Percentiles rank a stretch among this genome's conserved stretches.
phyloP scores from a whole-genome alignment of 2,888 invertebrate genomes.

The Macrosiphum euphorbiae region DNA sequence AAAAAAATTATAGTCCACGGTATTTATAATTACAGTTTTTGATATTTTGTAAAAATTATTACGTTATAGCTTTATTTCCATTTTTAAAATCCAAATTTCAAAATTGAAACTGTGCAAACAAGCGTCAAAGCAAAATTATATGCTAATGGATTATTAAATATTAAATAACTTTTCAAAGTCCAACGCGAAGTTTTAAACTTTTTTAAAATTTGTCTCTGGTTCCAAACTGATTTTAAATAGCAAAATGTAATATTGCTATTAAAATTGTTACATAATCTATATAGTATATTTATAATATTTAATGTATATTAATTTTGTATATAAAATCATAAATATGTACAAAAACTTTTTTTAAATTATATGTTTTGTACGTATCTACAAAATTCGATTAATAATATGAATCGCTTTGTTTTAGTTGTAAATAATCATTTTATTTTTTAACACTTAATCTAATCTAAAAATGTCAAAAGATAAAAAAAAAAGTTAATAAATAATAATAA shows the following conservation, averaged over 20 bases:
- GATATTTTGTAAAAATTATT: neutral
- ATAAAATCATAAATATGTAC: slow-evolving; percentile 20
- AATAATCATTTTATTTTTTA: slow-evolving; percentile 36
- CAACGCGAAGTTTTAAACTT: neutral
- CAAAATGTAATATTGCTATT: neutral
- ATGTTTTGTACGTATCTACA: neutral
- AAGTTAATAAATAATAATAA: neutral
- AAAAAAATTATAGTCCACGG: neutral
- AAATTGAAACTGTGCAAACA: slow-evolving; percentile 24
- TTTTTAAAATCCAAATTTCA: slow-evolving; percentile 23
- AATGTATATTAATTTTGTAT: neutral
- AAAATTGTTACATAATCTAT: neutral
- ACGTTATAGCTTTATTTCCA: neutral
- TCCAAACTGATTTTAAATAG: slow-evolving; percentile 17
- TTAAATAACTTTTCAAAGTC: slow-evolving; percentile 13
- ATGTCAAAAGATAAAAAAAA: slow-evolving; percentile 8
- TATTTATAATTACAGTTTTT: neutral
- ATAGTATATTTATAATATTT: neutral
- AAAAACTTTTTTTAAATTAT: neutral
- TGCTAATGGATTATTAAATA: neutral
- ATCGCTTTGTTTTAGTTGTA: neutral
- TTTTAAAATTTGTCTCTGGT: neutral
- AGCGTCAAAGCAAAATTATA: slow-evolving; percentile 41
- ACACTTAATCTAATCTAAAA: slow-evolving; percentile 23
- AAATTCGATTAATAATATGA: slow-evolving; percentile 15